Evolutionary conservation across 2,113 vertebrate genomes (phyloP).

Genomic region (Mus spicilegus): DNA sequence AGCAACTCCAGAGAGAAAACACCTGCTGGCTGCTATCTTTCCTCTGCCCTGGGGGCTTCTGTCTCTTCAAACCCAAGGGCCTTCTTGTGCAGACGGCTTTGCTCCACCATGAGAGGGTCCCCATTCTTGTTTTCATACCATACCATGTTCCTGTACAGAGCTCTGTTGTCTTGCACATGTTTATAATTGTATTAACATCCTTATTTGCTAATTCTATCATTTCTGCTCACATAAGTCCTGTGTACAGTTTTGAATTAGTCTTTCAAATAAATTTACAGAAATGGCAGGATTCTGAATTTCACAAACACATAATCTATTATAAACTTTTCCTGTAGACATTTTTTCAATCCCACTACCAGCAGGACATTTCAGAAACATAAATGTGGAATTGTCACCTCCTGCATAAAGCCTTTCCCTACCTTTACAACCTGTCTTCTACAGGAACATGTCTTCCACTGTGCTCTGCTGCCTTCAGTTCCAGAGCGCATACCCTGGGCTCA

Average conservation of each 20-base stretch:
- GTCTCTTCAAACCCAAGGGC: not conserved
- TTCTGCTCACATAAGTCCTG: conserved; percentile 15
- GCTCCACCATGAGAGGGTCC: not conserved
- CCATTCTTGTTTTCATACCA: not conserved
- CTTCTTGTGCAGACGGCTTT: not conserved
- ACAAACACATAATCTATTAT: conserved; percentile 15
- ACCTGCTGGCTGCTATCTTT: not conserved
- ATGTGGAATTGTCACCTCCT: not conserved
- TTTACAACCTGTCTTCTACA: conserved; percentile 1
- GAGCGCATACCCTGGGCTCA: not conserved
- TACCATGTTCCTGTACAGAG: not conserved
- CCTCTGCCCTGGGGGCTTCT: conserved; percentile 17
- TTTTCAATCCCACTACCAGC: not conserved
- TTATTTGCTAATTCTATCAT: conserved; percentile 13
- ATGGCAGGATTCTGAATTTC: conserved; percentile 7
- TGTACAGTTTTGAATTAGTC: not conserved
- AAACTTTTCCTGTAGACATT: not conserved
- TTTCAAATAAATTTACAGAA: conserved; percentile 10
- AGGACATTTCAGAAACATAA: conserved; percentile 24
- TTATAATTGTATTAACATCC: not conserved
- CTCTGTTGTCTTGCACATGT: not conserved
- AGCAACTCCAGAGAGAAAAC: conserved; percentile 57
- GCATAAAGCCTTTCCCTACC: not conserved
- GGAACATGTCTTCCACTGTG: not conserved
- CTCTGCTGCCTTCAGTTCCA: not conserved